Evolutionary conservation across 2,113 vertebrate genomes (phyloP).

Genomic region (Oplegnathus fasciatus): DNA sequence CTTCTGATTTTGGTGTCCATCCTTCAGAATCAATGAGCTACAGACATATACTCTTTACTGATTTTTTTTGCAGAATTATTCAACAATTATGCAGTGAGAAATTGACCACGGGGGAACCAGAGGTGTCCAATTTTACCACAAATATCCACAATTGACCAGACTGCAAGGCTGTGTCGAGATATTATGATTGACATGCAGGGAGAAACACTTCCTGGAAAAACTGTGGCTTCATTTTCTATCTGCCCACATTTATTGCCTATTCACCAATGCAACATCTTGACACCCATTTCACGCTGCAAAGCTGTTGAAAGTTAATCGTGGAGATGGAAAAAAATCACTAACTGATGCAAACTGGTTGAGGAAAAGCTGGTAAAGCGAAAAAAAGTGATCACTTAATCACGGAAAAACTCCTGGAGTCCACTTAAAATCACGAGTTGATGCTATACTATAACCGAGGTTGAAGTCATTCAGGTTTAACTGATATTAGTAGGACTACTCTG

Average conservation of each 20-base stretch:
- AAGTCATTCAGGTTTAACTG: not conserved
- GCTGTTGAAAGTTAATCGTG: not conserved
- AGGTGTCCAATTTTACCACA: slow-evolving; percentile 6
- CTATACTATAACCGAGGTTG: not conserved
- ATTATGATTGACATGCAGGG: not conserved
- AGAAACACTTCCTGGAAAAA: not conserved
- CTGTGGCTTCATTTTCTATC: not conserved
- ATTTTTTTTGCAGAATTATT: not conserved
- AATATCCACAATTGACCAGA: not conserved
- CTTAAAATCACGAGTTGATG: not conserved
- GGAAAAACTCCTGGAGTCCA: not conserved
- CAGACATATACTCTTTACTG: not conserved
- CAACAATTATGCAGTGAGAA: slow-evolving; percentile 6
- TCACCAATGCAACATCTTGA: not conserved
- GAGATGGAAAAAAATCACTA: not conserved
- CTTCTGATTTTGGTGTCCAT: not conserved
- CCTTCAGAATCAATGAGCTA: not conserved
- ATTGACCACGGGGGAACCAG: not conserved
- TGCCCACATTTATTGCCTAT: not conserved
- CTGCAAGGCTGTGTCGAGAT: not conserved
- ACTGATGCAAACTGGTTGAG: not conserved
- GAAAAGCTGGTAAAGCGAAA: not conserved
- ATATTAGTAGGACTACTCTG: not conserved
- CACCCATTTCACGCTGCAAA: not conserved
- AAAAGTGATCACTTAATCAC: not conserved